These are phyloP conservation scores for Vireo griseus DNA, from an alignment of 2,797 vertebrate genomes.

Conservation along the genomic window DNA sequence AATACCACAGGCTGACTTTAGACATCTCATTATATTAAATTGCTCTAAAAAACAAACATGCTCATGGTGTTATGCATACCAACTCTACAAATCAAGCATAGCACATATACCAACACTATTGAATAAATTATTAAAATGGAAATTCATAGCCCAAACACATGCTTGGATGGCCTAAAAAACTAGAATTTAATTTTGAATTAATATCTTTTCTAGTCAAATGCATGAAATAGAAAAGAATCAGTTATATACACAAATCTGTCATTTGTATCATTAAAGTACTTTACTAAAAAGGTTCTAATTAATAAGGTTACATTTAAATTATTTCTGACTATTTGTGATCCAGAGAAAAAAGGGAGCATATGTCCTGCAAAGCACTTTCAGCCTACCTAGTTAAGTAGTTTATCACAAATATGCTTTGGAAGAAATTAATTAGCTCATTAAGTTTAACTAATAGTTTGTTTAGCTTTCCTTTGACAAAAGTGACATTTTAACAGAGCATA, in stretches of 20 bases:
- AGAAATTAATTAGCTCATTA: slow-evolving; percentile 59
- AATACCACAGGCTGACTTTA: background rate
- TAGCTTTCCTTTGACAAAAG: slow-evolving; percentile 36
- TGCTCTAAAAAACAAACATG: background rate
- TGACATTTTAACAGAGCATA: slow-evolving; percentile 25
- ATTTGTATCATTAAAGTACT: background rate
- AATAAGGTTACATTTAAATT: background rate
- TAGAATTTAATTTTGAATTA: background rate
- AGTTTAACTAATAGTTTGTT: slow-evolving; percentile 30
- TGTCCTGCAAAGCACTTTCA: background rate
- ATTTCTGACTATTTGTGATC: background rate
- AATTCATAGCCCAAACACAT: background rate
- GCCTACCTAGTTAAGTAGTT: slow-evolving; percentile 3
- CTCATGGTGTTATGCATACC: accelerated
- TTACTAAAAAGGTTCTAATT: background rate
- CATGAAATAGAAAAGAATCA: background rate
- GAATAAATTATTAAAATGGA: background rate
- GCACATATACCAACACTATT: background rate
- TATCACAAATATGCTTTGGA: slow-evolving; percentile 32
- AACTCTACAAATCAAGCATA: background rate
- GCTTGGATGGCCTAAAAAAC: background rate
- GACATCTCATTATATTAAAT: background rate
- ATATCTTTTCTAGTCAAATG: background rate
- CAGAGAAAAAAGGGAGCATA: background rate
- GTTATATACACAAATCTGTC: background rate